phyloP scores from a whole-genome alignment of 2,888 invertebrate genomes.

The Bembecia ichneumoniformis region DNA sequence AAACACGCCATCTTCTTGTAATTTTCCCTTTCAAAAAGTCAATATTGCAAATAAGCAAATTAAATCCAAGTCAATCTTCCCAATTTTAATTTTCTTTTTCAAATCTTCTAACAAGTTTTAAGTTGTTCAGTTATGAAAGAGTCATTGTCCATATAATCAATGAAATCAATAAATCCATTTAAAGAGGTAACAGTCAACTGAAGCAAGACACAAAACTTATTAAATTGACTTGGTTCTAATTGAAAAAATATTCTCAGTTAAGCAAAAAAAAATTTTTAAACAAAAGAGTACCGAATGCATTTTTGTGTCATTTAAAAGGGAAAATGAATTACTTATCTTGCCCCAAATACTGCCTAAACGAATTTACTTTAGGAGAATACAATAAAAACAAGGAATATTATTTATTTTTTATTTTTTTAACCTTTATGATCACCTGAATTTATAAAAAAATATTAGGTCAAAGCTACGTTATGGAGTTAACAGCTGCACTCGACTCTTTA shows the following conservation, averaged over 20 bases:
- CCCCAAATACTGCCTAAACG: background rate
- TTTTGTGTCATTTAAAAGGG: background rate
- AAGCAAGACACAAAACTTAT: background rate
- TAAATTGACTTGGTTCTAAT: too few species aligned
- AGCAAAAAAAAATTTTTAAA: too few species aligned
- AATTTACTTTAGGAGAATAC: background rate
- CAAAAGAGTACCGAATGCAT: background rate
- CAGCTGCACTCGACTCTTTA: too few species aligned
- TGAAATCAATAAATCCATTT: background rate
- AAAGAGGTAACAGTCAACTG: background rate
- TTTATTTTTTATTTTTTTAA: background rate
- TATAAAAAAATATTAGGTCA: too few species aligned
- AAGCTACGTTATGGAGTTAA: too few species aligned
- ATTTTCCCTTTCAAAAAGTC: constrained; percentile 9
- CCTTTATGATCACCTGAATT: too few species aligned
- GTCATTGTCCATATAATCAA: background rate
- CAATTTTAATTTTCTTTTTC: background rate
- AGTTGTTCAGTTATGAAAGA: too few species aligned
- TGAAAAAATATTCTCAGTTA: too few species aligned
- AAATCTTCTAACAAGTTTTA: background rate
- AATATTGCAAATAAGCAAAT: background rate
- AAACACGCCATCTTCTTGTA: constrained; percentile 62
- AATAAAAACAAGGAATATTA: background rate
- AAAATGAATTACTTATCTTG: background rate
- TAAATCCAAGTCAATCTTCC: background rate